Base-by-base conservation (phyloP, 2,797 vertebrate species). In the Dryobates pubescens region DNA sequence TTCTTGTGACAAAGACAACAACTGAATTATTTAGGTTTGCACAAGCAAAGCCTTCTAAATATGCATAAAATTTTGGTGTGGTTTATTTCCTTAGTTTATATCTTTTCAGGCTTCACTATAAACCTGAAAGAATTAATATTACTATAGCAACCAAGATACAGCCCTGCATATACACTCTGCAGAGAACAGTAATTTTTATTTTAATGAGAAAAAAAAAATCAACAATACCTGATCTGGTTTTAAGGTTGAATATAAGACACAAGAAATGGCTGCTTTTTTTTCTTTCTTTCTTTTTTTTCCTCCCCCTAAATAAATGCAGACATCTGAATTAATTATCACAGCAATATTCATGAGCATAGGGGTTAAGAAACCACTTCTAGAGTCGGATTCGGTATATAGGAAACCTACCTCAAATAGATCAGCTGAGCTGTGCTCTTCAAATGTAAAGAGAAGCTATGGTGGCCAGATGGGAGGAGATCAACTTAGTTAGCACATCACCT, bases 141-240 rank as follows among this genome's bases (percentile, higher is more conserved):
- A 73, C 83, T 91, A 88, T 94, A 91, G 75, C 77, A 94, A 91
- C 85, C 53, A 85, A 82, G 15, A 71, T 51, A 32, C 32, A 73
- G 23, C 6, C 22, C 8, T 74, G 19, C 9, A 65, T 38, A 76
- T 32, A 13, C 47, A 56, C 7, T 86, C 61, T 27, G 20, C 6
- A 54, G 70, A 84, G 34, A 85, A 84, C 8, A 87, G 29, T 24
- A 80, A 43, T 77, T 94, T 88, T 87, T 77, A 68, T 71, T 51
- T 45, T 70, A 32, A 32, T 68, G 51, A 65, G 32, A 68, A 61
- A 43, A 41, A 91, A 90, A 92, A 90, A 82, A 54, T 71, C 58
- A 88, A 20, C 49, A 34, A 41, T 70, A 72, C 30, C 24, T 73
- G 67, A 34, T 53, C 27, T 76, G 32, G 15, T 80, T 93, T 74